A percentile compares a stretch with the other conserved stretches of the same genome.
These are phyloP conservation scores for Montifringilla adamsi DNA, from an alignment of 2,113 vertebrate genomes.

Conservation along the genomic window DNA sequence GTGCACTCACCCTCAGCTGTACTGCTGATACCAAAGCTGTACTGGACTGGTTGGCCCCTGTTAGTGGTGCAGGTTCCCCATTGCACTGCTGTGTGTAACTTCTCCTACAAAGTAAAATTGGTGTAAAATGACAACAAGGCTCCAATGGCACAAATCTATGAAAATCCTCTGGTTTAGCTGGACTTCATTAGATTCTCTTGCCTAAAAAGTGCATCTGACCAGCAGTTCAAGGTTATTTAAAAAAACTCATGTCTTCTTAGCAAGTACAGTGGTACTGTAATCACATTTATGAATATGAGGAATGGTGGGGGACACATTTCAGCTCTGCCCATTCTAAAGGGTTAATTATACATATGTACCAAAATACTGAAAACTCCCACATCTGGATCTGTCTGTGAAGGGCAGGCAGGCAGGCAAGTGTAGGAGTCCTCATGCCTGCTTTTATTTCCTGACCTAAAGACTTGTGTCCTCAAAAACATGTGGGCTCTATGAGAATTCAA, in stretches of 20 bases:
- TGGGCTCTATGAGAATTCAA: not conserved
- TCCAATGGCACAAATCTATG: not conserved
- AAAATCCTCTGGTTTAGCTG: not conserved
- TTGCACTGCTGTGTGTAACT: not conserved
- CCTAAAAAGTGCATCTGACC: not conserved
- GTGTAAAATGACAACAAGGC: not conserved
- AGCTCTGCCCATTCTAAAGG: not conserved
- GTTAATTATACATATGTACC: fast-evolving
- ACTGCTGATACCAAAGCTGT: not conserved
- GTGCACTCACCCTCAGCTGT: not conserved
- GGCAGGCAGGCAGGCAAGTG: not conserved
- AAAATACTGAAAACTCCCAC: not conserved
- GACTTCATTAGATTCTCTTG: not conserved
- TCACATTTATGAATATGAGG: not conserved
- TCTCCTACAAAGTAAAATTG: not conserved
- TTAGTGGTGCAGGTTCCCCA: not conserved
- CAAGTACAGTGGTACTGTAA: not conserved
- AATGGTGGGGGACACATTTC: not conserved
- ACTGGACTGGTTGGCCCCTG: not conserved
- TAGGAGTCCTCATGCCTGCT: not conserved
- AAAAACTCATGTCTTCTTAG: not conserved
- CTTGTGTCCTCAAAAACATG: not conserved
- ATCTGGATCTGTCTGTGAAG: not conserved
- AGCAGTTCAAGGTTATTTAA: not conserved
- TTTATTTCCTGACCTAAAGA: not conserved